These are phyloP conservation scores for Hemithea aestivaria DNA, from an alignment of 2,888 invertebrate species.

Conservation along the genomic window DNA sequence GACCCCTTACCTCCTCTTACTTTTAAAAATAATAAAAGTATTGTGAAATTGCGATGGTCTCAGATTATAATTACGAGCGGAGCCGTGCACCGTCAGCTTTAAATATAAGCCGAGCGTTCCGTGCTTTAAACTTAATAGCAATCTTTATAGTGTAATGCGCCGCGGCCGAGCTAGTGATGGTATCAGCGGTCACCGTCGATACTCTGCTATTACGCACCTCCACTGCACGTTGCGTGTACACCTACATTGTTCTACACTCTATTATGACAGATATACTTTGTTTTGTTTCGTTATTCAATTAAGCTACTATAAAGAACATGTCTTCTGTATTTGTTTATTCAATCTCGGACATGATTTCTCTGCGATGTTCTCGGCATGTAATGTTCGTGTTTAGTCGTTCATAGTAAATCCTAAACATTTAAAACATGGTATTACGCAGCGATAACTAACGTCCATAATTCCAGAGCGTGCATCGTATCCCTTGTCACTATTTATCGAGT, in stretches of 20 bases:
- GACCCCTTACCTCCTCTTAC: constrained; percentile 56
- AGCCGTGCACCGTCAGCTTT: constrained; percentile 59
- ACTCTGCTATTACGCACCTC: constrained; percentile 45
- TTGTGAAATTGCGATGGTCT: constrained; percentile 60
- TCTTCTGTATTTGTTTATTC: no score
- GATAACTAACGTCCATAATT: constrained; percentile 23
- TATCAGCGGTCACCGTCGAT: constrained; percentile 63
- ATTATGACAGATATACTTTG: constrained; percentile 21
- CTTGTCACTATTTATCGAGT: constrained; percentile 64
- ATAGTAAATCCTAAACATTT: no score
- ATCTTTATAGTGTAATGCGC: constrained; percentile 71
- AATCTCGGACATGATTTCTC: no score
- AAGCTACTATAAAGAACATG: not conserved
- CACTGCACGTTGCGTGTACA: constrained; percentile 37
- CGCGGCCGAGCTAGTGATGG: constrained; percentile 55
- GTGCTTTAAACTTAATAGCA: constrained; percentile 72
- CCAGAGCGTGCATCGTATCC: constrained; percentile 52
- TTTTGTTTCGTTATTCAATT: constrained; percentile 23
- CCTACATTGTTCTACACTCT: constrained; percentile 31
- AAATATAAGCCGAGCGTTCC: constrained; percentile 57
- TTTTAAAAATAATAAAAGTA: constrained; percentile 36
- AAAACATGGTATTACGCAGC: constrained; percentile 6
- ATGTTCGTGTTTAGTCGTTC: no score
- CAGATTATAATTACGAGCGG: constrained; percentile 63
- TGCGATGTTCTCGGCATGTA: no score